Evolutionary conservation across 2,888 invertebrate species (phyloP), one percentile per base, ranked within the genome.

Genomic region (Rhagonycha fulva): DNA sequence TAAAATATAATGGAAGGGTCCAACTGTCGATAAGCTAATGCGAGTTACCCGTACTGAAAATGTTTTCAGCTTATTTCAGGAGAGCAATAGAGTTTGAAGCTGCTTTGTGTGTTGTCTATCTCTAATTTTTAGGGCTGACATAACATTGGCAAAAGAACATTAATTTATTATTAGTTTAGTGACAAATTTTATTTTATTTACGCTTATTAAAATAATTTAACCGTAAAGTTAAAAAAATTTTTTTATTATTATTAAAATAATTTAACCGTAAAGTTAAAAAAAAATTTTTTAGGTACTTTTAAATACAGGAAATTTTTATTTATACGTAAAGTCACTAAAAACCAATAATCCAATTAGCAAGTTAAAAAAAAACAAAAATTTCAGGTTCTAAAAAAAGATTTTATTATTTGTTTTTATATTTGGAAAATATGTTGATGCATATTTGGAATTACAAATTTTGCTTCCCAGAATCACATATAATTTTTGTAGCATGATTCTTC

Each of bases 1-100:
- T 82, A 84, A 82, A 85, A 85, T 84, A 84, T 84, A 85, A 84
- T 83, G 84, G 84, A 85, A 84, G 83, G 84, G 83, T 85, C 84
- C 84, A 84, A 83, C 81, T 81, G 80, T 76, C 76, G 77, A 79
- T 78, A 80, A 80, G 81, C 74, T 74, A 74, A 66, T 76, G 62
- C 63, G 69, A 70, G 70, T 63, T 73, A 68, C 71, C 68, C 69
- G 73, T 70, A 74, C 67, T 71, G 76, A 76, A 76, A 76, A 14
- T 68, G 71, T 67, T 70, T 66, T 74, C 74, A 70, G 75, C 72
- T 72, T 66, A 62, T 74, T 75, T 75, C 63, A 69, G 26, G 14
- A 60, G 66, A 32, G 60, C 68, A 23, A 61, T 71, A 63, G 71
- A 63, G 14, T 66, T 75, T 61, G 28, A 70, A n/a, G 32, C 14